These are phyloP conservation scores for Rhinogobio ventralis DNA, from an alignment of 2,797 vertebrate species.

Conservation along the genomic window DNA sequence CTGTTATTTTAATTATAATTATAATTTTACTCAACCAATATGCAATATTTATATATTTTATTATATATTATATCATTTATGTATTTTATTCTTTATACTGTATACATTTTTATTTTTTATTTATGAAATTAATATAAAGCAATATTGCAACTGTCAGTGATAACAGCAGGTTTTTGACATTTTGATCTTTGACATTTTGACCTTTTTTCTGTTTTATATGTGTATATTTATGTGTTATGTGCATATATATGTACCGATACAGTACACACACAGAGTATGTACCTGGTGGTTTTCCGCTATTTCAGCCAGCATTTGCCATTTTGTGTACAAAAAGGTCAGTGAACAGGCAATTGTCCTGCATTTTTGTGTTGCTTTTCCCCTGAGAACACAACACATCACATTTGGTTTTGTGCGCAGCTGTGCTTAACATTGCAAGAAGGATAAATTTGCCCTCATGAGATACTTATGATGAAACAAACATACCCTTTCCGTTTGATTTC, in stretches of 20 bases:
- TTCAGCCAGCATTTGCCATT: neutral
- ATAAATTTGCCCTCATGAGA: slow-evolving; percentile 1
- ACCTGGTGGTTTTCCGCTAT: neutral
- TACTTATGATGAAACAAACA: slow-evolving; percentile 4
- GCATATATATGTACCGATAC: no score
- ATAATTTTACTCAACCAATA: neutral
- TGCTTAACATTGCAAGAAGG: slow-evolving; percentile 12
- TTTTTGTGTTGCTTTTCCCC: neutral
- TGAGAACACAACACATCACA: slow-evolving; percentile 11
- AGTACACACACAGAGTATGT: neutral
- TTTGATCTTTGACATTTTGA: neutral
- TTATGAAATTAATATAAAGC: neutral
- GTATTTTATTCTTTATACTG: no score
- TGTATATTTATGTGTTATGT: neutral
- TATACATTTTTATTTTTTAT: neutral
- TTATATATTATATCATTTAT: neutral
- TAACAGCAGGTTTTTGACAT: neutral
- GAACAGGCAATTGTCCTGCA: slow-evolving; percentile 5
- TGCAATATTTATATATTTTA: neutral
- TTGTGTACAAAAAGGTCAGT: neutral
- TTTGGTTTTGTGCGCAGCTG: neutral
- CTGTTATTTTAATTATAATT: neutral
- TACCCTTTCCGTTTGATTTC: neutral
- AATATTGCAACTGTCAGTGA: neutral
- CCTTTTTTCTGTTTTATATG: no score